A percentile compares a stretch with the other conserved stretches of the same genome.
Conservation (phyloP, 2,797 vertebrate species). For the Sylvilagus floridanus region DNA sequence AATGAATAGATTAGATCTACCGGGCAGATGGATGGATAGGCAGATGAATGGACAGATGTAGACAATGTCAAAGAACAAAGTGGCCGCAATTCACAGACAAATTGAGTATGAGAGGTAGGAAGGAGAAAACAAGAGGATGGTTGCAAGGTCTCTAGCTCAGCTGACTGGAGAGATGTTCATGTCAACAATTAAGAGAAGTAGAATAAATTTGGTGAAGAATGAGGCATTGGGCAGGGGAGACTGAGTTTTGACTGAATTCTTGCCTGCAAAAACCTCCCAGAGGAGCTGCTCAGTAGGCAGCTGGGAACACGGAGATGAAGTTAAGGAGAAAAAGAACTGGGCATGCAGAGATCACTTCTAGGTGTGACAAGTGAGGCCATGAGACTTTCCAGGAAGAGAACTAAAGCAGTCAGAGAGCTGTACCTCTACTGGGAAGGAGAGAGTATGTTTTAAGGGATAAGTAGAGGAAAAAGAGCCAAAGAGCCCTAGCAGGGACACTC, state of each 20-base stretch:
- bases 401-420: background rate
- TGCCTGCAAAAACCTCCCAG: background rate
- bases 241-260: background rate
- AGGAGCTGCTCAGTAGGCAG: background rate
- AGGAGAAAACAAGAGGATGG: background rate
- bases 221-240: background rate
- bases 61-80: background rate
- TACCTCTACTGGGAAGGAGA: background rate
- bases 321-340: background rate
- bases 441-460: background rate
- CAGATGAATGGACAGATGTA: background rate
- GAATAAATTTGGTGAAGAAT: background rate
- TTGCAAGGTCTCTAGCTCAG: background rate
- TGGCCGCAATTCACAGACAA: conserved; percentile 27
- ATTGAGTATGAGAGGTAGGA: background rate
- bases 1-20: background rate
- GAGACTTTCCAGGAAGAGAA: background rate
- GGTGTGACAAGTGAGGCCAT: background rate
- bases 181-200: background rate
- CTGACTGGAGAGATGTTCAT: background rate
- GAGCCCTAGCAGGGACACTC: too few species aligned
- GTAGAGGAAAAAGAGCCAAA: background rate
- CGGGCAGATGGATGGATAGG: background rate
- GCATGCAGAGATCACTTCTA: background rate
- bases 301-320: background rate